These are phyloP conservation scores for Carterocephalus palaemon DNA, from an alignment of 2,888 invertebrate genomes.

Conservation along the genomic window DNA sequence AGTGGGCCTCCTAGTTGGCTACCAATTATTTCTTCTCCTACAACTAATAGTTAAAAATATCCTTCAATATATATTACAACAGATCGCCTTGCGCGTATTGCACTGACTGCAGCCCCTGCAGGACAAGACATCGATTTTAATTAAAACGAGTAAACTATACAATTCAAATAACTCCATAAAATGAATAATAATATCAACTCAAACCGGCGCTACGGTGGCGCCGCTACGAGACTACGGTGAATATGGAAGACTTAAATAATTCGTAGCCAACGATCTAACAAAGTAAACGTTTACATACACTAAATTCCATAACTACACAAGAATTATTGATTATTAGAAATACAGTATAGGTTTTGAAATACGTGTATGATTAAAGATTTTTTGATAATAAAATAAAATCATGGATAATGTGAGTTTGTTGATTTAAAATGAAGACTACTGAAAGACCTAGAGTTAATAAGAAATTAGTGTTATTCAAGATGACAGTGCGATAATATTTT, in stretches of 20 bases:
- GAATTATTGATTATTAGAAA: constrained; percentile 35
- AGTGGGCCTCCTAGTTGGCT: constrained; percentile 75
- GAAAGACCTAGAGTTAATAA: constrained; percentile 21
- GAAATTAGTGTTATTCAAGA: constrained; percentile 15
- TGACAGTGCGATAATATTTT: constrained; percentile 28
- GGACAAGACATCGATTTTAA: constrained; percentile 42
- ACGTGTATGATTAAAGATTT: constrained; percentile 20
- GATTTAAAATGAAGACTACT: constrained; percentile 40
- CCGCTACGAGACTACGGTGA: constrained; percentile 42
- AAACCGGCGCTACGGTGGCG: constrained; percentile 19
- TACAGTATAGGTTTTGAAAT: constrained; percentile 28
- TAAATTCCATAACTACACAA: constrained; percentile 53
- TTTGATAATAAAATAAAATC: constrained; percentile 15
- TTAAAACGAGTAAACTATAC: constrained; percentile 41
- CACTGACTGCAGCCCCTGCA: constrained; percentile 67
- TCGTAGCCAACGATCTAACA: constrained; percentile 73
- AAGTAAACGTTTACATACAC: constrained; percentile 47
- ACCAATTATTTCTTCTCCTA: constrained; percentile 67
- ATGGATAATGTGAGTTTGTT: constrained; percentile 20
- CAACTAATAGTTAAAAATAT: constrained; percentile 40
- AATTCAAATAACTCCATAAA: constrained; percentile 37
- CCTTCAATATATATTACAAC: constrained; percentile 58
- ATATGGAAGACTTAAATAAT: constrained; percentile 77
- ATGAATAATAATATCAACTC: constrained; percentile 32
- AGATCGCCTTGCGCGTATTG: constrained; percentile 66